Percentiles rank a stretch among this genome's conserved stretches.
Evolutionary conservation across 2,113 vertebrate species (phyloP).

Genomic region (Cynopterus brachyotis): DNA sequence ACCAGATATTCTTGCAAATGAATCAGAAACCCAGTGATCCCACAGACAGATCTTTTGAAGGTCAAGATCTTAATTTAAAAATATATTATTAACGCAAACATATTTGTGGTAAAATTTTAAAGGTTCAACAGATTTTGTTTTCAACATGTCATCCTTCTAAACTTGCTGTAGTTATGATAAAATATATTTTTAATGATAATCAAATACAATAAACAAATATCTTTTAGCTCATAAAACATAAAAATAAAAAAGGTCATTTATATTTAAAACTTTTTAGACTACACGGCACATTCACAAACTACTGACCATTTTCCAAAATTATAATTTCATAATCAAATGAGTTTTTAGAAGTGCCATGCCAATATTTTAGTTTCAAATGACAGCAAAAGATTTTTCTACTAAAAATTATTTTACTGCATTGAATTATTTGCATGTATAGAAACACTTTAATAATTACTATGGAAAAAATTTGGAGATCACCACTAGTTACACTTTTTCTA

Average conservation of each 20-base stretch:
- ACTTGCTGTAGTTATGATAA: slow-evolving; percentile 20
- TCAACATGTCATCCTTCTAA: background rate
- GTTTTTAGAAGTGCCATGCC: background rate
- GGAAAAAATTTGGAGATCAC: slow-evolving; percentile 1
- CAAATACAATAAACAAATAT: slow-evolving; percentile 37
- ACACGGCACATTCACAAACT: background rate
- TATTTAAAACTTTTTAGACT: slow-evolving; percentile 30
- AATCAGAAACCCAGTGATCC: background rate
- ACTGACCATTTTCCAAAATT: background rate
- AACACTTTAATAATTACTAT: background rate
- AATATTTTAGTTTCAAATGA: slow-evolving; percentile 11
- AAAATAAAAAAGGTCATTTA: background rate
- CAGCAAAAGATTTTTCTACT: slow-evolving; percentile 28
- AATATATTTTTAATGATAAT: slow-evolving; percentile 28
- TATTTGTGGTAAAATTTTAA: background rate
- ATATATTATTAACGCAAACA: background rate
- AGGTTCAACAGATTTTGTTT: background rate
- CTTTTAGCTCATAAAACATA: slow-evolving; percentile 2
- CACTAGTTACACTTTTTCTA: background rate
- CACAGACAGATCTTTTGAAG: background rate
- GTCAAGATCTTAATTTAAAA: slow-evolving; percentile 22
- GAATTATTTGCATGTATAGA: background rate
- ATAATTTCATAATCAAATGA: slow-evolving; percentile 19
- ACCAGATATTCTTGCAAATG: background rate
- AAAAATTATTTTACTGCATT: slow-evolving; percentile 1